Evolutionary conservation across 2,888 invertebrate genomes (phyloP).

Genomic region (Caenorhabditis virilis): DNA sequence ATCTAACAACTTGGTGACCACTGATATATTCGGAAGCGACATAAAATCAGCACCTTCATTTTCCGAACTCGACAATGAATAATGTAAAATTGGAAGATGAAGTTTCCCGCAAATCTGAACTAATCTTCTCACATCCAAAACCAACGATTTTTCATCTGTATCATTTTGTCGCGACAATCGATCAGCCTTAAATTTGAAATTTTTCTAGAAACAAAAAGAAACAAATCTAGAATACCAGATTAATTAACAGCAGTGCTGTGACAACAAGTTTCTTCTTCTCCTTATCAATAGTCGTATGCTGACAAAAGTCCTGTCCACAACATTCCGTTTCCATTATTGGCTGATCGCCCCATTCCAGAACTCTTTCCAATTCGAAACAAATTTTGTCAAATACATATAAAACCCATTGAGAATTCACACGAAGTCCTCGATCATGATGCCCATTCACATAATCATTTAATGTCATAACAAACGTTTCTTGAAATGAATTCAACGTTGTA

Average conservation of each 20-base stretch:
- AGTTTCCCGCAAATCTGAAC: constrained; percentile 13
- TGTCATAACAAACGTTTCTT: constrained; percentile 86
- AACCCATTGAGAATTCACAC: constrained; percentile 24
- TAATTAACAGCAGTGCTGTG: constrained; percentile 46
- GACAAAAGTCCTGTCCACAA: constrained; percentile 12
- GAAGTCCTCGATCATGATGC: constrained; percentile 13
- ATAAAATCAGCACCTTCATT: constrained; percentile 3
- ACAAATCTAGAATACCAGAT: constrained; percentile 28
- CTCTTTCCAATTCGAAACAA: constrained; percentile 45
- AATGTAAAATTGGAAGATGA: constrained; percentile 28
- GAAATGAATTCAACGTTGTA: constrained; percentile 89
- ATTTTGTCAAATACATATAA: constrained; percentile 23
- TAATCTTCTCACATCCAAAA: constrained; percentile 8
- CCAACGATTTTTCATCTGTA: background rate
- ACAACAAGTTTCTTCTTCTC: constrained; percentile 46
- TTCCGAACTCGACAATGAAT: constrained; percentile 25
- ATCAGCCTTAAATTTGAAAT: constrained; percentile 5
- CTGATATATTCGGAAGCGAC: constrained; percentile 18
- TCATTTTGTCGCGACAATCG: constrained; percentile 4
- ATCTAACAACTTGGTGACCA: constrained; percentile 30
- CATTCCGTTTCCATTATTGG: constrained; percentile 38
- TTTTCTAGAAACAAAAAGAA: background rate
- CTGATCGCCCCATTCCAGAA: constrained; percentile 32
- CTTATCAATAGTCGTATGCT: constrained; percentile 18
- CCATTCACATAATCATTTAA: constrained; percentile 75